phyloP scores from a whole-genome alignment of 1,140 invertebrate genomes.

The Caenorhabditis inopinata region DNA sequence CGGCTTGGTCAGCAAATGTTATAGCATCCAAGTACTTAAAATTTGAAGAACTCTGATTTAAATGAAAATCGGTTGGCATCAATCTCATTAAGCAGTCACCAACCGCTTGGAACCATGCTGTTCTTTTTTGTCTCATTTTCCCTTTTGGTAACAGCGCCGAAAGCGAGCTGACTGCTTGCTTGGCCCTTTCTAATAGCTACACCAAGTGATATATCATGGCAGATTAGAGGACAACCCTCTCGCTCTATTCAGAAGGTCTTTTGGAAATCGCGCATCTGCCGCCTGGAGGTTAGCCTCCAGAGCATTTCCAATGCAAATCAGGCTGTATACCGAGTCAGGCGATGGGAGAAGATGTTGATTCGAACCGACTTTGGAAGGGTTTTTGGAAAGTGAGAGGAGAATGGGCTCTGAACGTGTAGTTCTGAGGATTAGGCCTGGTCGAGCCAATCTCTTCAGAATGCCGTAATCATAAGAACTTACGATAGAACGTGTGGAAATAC shows the following conservation, averaged over 20 bases:
- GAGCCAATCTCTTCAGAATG: no score
- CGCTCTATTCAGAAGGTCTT: background rate
- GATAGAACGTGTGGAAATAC: no score
- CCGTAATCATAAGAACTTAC: no score
- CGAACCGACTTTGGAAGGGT: background rate
- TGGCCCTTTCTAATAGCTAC: background rate
- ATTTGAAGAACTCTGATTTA: no score
- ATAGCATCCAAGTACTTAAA: no score
- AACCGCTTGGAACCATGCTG: no score
- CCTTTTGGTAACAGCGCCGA: background rate
- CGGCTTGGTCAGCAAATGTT: no score
- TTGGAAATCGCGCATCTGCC: conserved; percentile 23
- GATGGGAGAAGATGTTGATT: conserved; percentile 14
- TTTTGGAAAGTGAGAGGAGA: background rate
- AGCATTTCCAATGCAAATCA: conserved; percentile 27
- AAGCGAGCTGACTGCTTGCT: background rate
- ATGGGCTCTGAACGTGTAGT: no score
- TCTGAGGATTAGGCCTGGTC: no score
- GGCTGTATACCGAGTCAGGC: no score
- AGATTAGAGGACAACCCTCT: background rate
- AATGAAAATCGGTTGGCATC: no score
- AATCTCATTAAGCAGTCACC: no score
- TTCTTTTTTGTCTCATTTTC: background rate
- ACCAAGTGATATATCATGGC: conserved; percentile 15
- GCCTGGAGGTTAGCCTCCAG: background rate